A percentile compares a stretch with the other conserved stretches of the same genome.
Evolutionary conservation across 2,888 invertebrate genomes (phyloP).

Genomic region (Amphipoea lucens): DNA sequence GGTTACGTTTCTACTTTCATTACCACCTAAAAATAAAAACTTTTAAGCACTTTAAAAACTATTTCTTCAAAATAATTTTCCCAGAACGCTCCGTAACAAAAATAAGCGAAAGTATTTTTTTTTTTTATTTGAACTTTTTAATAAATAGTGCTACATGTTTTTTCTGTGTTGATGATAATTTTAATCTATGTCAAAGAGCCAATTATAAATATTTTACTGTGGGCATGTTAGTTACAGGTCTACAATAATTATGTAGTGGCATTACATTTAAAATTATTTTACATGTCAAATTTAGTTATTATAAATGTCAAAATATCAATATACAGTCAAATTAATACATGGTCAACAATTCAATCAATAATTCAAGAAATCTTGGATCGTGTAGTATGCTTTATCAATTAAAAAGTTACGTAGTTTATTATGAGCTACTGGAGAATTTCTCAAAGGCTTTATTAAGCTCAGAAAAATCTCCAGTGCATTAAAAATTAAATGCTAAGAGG

Average conservation of each 20-base stretch:
- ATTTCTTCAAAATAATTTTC: not conserved
- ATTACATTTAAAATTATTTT: no score
- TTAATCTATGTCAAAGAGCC: conserved; percentile 18
- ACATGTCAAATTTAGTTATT: no score
- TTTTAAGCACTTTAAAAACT: not conserved
- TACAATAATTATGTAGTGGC: no score
- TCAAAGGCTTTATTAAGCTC: conserved; percentile 20
- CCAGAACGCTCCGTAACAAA: not conserved
- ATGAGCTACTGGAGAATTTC: not conserved
- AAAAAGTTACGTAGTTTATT: no score
- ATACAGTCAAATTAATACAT: no score
- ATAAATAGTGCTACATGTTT: not conserved
- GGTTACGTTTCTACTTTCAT: not conserved
- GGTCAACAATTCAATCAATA: no score
- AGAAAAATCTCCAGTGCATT: conserved; percentile 21
- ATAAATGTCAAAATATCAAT: no score
- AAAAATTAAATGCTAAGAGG: not conserved
- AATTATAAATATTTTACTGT: no score
- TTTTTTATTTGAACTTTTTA: not conserved
- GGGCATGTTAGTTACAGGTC: no score
- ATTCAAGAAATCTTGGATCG: no score
- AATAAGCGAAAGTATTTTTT: not conserved
- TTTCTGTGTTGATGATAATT: not conserved
- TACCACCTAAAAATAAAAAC: no score
- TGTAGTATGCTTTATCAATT: no score